Evolutionary conservation across 2,888 invertebrate genomes (phyloP).

Genomic region (Agriotes lineatus): DNA sequence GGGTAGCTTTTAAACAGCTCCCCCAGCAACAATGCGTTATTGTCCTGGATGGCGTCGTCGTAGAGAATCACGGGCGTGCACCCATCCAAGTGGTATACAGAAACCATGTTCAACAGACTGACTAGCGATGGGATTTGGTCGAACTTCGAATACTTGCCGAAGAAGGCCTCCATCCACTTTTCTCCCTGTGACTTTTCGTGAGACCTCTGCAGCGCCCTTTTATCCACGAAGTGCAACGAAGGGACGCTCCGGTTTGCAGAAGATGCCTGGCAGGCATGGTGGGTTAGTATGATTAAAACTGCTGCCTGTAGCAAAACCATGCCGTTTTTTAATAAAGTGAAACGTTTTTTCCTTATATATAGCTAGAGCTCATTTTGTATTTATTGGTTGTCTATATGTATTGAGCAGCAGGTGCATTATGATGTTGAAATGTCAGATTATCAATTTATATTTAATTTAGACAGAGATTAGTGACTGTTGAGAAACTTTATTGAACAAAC

Average conservation of each 20-base stretch:
- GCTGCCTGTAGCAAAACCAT: not conserved
- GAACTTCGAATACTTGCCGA: slow-evolving; percentile 48
- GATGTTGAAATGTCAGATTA: too few species aligned
- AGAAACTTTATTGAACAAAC: too few species aligned
- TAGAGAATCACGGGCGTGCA: slow-evolving; percentile 79
- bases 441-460: too few species aligned
- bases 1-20: slow-evolving; percentile 71
- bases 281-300: not conserved
- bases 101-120: slow-evolving; percentile 72
- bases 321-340: not conserved
- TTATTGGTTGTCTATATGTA: slow-evolving; percentile 7
- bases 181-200: slow-evolving; percentile 62
- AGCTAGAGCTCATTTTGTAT: not conserved
- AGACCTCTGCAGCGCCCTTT: slow-evolving; percentile 61
- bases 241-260: not conserved
- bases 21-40: slow-evolving; percentile 71
- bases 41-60: slow-evolving; percentile 71
- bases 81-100: slow-evolving; percentile 71
- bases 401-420: not conserved
- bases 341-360: not conserved
- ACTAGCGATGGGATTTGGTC: slow-evolving; percentile 74
- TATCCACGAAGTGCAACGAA: slow-evolving; percentile 21
- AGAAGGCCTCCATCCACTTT: slow-evolving; percentile 61
- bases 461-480: too few species aligned
- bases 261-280: not conserved